A percentile compares a stretch with the other conserved stretches of the same genome.
Conservation (phyloP, 2,888 invertebrate species). For the Enoplolaimus lenunculus region DNA sequence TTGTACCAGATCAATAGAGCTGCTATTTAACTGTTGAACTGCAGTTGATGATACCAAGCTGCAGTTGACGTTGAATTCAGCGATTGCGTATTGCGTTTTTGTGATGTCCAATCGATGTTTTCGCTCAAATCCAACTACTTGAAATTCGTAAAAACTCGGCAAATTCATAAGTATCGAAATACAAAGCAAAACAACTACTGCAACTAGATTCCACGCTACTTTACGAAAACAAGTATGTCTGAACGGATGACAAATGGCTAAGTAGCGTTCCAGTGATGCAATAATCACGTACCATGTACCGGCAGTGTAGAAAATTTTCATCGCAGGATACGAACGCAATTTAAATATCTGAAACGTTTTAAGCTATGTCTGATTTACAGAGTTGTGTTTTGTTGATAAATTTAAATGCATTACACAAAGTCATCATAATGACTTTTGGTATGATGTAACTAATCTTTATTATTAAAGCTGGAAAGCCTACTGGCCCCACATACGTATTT, state of each 20-base stretch:
- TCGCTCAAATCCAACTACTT: not conserved
- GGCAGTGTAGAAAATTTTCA: constrained; percentile 8
- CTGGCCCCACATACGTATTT: too few species aligned
- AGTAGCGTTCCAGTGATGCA: constrained; percentile 1
- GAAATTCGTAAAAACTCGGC: constrained; percentile 1
- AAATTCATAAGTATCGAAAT: not conserved
- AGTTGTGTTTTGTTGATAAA: too few species aligned
- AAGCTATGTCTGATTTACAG: too few species aligned
- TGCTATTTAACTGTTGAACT: not conserved
- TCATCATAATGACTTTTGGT: too few species aligned
- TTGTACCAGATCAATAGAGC: not conserved
- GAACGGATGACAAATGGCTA: constrained; percentile 12
- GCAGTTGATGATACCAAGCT: too few species aligned
- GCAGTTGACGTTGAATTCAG: too few species aligned
- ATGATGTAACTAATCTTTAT: too few species aligned
- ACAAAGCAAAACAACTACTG: not conserved
- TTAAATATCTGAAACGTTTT: not conserved
- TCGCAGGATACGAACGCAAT: not conserved
- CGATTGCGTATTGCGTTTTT: not conserved
- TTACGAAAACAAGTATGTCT: not conserved
- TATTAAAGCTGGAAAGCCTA: too few species aligned
- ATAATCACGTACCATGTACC: constrained; percentile 6
- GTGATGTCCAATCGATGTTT: not conserved
- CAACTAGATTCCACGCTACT: not conserved
- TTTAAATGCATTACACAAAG: too few species aligned